phyloP scores from a whole-genome alignment of 1,140 invertebrate species.

The Limonius californicus region DNA sequence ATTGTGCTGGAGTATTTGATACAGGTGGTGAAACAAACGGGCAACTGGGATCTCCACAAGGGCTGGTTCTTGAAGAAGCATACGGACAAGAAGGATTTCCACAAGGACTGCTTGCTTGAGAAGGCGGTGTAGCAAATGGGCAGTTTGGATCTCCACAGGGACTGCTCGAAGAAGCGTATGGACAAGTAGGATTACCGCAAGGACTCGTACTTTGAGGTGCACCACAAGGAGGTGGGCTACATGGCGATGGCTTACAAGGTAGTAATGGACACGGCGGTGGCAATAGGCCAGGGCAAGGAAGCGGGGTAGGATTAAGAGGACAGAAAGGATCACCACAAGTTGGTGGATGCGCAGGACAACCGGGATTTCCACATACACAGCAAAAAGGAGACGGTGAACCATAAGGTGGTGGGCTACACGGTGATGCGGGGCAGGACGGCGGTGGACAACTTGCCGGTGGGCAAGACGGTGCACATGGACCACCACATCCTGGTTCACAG shows the following conservation, averaged over 20 bases:
- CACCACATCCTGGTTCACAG: slow-evolving; percentile 12
- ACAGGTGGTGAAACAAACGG: slow-evolving; percentile 26
- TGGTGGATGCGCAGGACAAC: slow-evolving; percentile 22
- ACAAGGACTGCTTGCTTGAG: background rate
- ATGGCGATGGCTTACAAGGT: background rate
- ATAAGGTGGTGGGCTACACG: background rate
- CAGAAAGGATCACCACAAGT: background rate
- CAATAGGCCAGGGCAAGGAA: background rate
- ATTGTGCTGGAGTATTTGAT: slow-evolving; percentile 26
- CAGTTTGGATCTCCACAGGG: slow-evolving; percentile 33
- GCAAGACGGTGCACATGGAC: background rate
- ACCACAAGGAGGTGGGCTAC: background rate
- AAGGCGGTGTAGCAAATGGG: slow-evolving; percentile 21
- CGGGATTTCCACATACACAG: slow-evolving; percentile 26
- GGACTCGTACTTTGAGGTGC: background rate
- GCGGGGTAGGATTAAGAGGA: background rate
- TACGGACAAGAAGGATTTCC: background rate
- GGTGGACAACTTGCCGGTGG: background rate
- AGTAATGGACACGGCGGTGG: background rate
- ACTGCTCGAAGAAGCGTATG: background rate
- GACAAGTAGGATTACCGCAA: slow-evolving; percentile 13
- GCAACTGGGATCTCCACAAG: slow-evolving; percentile 32
- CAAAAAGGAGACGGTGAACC: slow-evolving; percentile 2
- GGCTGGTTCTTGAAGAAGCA: no score
- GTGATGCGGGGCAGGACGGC: background rate